Evolutionary conservation across 1,140 invertebrate species (phyloP), one percentile per base, ranked within the genome.

Genomic region (Aricia agestis): DNA sequence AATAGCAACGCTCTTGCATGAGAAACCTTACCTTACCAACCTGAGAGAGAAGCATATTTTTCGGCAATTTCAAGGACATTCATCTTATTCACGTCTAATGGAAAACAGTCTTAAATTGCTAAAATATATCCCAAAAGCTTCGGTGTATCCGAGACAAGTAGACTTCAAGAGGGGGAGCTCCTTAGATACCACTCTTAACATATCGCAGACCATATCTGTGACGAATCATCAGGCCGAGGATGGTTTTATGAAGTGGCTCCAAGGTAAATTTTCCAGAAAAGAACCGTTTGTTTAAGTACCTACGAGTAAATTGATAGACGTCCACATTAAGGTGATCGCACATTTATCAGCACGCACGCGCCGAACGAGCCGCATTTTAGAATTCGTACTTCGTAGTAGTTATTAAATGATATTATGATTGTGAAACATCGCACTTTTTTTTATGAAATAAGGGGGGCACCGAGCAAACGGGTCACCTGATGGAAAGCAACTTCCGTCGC

Each of bases 191-290:
- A 87, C 86, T 13, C 72, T 78, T 66, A 91, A 90, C 75, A 86
- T 89, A 74, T 89, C 88, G 6, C 85, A 91, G 72, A 90, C 85
- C 7, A 59, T 91, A 32, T 90, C 84, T 65, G 85, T 91, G 0
- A 90, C 89, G 4, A 91, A 91, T 76, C 88, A 90, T 69, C 79
- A 82, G 68, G 72, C 76, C 15, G 78, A 82, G 32, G 87, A 91
- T 42, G 86, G 85, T 9, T 88, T 79, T 67, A 84, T 91, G 25
- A 82, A 85, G n/a, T 91, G 89, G 89, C 69, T 87, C 58, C 79
- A 83, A 83, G 89, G 89, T 90, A 58, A 67, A 72, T 68, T 11
- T 45, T 36, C 19, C 18, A 25, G 17, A 1, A 66, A n/a, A n/a
- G n/a, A n/a, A 25, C 25, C 25, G 25, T 25, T 25, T 25, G 25